phyloP scores from a whole-genome alignment of 2,888 invertebrate species.

The Hofmannophila pseudospretella region DNA sequence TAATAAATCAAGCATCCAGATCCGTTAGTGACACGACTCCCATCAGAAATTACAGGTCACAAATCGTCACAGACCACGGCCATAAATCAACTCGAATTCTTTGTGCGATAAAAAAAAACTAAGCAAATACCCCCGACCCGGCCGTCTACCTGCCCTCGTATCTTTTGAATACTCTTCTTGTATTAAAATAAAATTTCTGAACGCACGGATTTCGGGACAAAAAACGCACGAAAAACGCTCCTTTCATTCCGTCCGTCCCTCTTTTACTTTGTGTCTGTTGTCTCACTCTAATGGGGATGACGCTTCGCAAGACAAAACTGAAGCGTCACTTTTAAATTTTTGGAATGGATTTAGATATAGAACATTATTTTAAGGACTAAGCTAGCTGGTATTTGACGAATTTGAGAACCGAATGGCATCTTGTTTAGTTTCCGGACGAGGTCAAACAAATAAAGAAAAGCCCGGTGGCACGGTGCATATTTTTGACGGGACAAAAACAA shows the following conservation, averaged over 20 bases:
- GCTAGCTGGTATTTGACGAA: neutral
- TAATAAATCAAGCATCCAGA: slow-evolving; percentile 65
- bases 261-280: slow-evolving; percentile 23
- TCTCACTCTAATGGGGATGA: slow-evolving; percentile 54
- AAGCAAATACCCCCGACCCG: slow-evolving; percentile 66
- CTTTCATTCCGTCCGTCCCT: slow-evolving; percentile 41
- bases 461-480: slow-evolving; percentile 12
- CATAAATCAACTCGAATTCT: slow-evolving; percentile 73
- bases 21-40: slow-evolving; percentile 70
- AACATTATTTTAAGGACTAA: neutral
- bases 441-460: slow-evolving; percentile 7
- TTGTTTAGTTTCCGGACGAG: too few species aligned
- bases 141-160: slow-evolving; percentile 70
- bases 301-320: slow-evolving; percentile 35
- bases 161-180: slow-evolving; percentile 74
- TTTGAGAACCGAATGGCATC: neutral
- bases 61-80: slow-evolving; percentile 69
- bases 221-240: slow-evolving; percentile 71
- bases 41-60: slow-evolving; percentile 74
- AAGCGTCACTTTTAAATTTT: slow-evolving; percentile 52
- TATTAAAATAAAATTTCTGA: slow-evolving; percentile 75
- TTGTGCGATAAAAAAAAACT: slow-evolving; percentile 65
- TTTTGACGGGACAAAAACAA: slow-evolving; percentile 29
- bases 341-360: slow-evolving; percentile 26
- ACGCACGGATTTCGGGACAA: slow-evolving; percentile 68